These are phyloP conservation scores for Gnathonemus longibarbis DNA, from an alignment of 2,113 vertebrate species.

Conservation along the genomic window DNA sequence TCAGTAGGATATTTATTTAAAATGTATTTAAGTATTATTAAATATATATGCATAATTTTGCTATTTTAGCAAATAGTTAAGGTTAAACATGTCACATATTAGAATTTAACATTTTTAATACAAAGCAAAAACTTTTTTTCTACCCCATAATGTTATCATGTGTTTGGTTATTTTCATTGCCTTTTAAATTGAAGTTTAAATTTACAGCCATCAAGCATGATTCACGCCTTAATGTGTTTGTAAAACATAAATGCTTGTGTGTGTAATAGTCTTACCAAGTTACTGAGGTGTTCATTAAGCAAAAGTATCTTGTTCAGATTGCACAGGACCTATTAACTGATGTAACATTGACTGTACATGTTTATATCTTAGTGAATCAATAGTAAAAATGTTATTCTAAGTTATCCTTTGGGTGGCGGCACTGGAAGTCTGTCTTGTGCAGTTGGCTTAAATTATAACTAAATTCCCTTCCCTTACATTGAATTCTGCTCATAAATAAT, in stretches of 20 bases:
- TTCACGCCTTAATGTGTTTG: background rate
- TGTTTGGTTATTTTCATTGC: background rate
- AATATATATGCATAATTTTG: background rate
- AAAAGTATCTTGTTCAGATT: background rate
- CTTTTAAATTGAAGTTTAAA: background rate
- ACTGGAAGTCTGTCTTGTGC: background rate
- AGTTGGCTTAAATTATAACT: background rate
- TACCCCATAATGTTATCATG: background rate
- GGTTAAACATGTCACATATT: background rate
- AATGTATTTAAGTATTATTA: background rate
- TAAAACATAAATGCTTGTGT: background rate
- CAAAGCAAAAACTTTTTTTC: background rate
- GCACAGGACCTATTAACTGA: background rate
- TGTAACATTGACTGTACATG: background rate
- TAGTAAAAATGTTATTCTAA: background rate
- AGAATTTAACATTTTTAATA: background rate
- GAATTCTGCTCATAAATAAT: background rate
- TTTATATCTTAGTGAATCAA: background rate
- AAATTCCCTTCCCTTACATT: background rate
- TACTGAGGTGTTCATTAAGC: background rate
- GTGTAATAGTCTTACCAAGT: background rate
- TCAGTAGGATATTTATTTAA: background rate
- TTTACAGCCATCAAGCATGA: background rate
- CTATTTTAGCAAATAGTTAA: background rate
- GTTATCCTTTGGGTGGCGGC: background rate